phyloP scores from a whole-genome alignment of 2,888 invertebrate genomes.

The Cepaea hortensis region DNA sequence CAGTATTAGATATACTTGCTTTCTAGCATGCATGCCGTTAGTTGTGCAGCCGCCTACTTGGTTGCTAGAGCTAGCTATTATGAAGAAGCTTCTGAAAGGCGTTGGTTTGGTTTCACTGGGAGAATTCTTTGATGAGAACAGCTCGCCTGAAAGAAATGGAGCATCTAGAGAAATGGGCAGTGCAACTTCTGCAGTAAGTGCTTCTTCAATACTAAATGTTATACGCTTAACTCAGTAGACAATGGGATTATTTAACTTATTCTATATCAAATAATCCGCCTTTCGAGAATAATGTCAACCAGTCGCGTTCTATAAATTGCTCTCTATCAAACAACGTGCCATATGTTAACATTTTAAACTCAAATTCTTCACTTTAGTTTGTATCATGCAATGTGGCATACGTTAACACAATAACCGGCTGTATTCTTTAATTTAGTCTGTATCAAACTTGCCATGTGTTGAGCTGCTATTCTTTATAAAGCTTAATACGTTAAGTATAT shows the following conservation, averaged over 20 bases:
- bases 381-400: too few relatives aligned
- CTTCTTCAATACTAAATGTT: not conserved
- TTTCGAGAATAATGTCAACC: not conserved
- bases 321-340: too few relatives aligned
- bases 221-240: not conserved
- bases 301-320: too few relatives aligned
- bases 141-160: slow-evolving; percentile 17
- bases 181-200: slow-evolving; percentile 13
- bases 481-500: too few relatives aligned
- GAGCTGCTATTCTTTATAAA: too few relatives aligned
- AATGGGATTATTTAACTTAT: not conserved
- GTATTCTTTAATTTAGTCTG: too few relatives aligned
- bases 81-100: slow-evolving; percentile 39
- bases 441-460: too few relatives aligned
- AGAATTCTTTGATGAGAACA: not conserved
- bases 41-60: not conserved
- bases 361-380: too few relatives aligned
- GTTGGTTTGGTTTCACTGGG: slow-evolving; percentile 30
- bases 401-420: too few relatives aligned
- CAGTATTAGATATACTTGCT: too few relatives aligned
- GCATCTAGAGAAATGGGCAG: not conserved
- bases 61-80: slow-evolving; percentile 3
- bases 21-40: not conserved
- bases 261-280: not conserved
- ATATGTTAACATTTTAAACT: too few relatives aligned